Evolutionary conservation across 2,888 invertebrate species (phyloP), one percentile per base, ranked within the genome.

Genomic region (Caenorhabditis becei): DNA sequence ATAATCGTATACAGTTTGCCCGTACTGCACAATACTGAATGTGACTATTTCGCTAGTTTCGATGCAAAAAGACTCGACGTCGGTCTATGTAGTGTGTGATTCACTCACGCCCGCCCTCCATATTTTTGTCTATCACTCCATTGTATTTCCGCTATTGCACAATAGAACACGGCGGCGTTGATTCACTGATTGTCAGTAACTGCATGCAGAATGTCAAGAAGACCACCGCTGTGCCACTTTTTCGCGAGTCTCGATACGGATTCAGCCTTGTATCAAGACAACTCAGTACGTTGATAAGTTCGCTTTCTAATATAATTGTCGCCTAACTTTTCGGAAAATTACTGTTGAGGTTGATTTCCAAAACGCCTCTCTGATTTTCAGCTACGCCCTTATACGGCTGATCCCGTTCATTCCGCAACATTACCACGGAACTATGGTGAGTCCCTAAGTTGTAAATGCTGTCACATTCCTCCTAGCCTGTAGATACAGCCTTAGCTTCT

Each of bases 341-440:
- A 32, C 32, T n/a, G n/a, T n/a, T n/a, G n/a, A n/a, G n/a, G n/a
- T n/a, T n/a, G n/a, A n/a, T n/a, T n/a, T n/a, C n/a, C n/a, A n/a
- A n/a, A n/a, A n/a, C n/a, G n/a, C n/a, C 10, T 32, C 32, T 32
- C 5, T 32, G 10, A 32, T 32, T 79, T 79, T 41, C 78, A 79
- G 79, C 67, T 79, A 16, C 67, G 79, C 1, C 79, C 79, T 0
- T 79, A 79, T n/a, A 20, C 66, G 16, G 54, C 69, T 1, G 62
- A 66, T 37, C 49, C 72, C 16, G 53, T 67, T 32, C 72, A 72
- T n/a, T 47, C 79, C 2, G 41, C 72, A 0, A 79, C 79, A n/a
- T 26, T 79, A n/a, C 79, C 72, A 14, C 44, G 79, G 32, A 79
- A 67, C 56, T 79, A 79, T 54, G 79, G 77, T 71, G 20, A 37